These are phyloP conservation scores for Biston stratarius DNA, from an alignment of 2,888 invertebrate species.

Conservation along the genomic window DNA sequence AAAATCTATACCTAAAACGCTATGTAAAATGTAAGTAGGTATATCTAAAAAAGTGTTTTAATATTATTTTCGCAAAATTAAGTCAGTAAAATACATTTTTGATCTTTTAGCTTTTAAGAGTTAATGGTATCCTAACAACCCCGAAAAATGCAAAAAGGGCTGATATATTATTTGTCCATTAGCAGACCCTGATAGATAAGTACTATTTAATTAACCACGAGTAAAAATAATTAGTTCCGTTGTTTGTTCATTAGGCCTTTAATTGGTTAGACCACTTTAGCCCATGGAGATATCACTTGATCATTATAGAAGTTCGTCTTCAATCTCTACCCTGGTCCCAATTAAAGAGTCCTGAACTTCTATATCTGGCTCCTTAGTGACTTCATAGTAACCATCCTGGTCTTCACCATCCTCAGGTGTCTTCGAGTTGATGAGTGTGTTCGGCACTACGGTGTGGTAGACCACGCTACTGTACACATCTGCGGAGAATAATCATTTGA, in stretches of 20 bases:
- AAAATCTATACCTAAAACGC: no score
- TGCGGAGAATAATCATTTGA: background rate
- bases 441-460: constrained; percentile 52
- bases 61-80: no score
- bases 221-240: background rate
- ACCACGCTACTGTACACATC: constrained; percentile 53
- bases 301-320: constrained; percentile 37
- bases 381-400: constrained; percentile 45
- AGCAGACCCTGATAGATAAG: no score
- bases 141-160: no score
- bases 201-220: no score
- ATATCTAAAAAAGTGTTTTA: no score
- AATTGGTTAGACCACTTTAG: background rate
- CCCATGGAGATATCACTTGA: background rate
- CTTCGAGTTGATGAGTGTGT: constrained; percentile 48
- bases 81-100: no score
- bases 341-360: constrained; percentile 27
- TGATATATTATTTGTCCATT: no score
- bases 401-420: constrained; percentile 26
- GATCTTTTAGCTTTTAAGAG: no score
- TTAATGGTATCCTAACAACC: no score
- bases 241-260: background rate
- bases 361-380: constrained; percentile 17
- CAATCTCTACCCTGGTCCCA: constrained; percentile 25
- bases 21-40: no score